phyloP scores from a whole-genome alignment of 2,113 vertebrate genomes.

The Corvus hawaiiensis region DNA sequence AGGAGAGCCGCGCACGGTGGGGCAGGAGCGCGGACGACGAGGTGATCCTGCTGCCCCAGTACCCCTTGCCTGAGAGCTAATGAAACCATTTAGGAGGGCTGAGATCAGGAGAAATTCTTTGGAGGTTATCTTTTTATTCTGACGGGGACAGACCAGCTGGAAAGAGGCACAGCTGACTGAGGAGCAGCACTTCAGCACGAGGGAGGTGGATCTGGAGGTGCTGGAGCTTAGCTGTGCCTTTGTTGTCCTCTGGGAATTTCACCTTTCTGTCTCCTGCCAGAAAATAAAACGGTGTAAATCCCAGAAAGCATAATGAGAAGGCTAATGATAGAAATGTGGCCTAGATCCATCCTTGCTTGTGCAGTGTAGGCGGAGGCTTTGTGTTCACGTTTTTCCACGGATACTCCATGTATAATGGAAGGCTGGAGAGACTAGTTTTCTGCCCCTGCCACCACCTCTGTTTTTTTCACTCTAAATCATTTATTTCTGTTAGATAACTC shows the following conservation, averaged over 20 bases:
- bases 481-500: background rate
- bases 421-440: background rate
- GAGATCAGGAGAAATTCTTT: background rate
- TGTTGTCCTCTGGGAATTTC: background rate
- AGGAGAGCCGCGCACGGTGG: slow-evolving; percentile 24
- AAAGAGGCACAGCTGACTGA: background rate
- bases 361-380: background rate
- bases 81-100: background rate
- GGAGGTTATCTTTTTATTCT: background rate
- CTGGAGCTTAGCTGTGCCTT: background rate
- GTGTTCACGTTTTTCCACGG: background rate
- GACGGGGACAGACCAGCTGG: background rate
- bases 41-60: slow-evolving; percentile 45
- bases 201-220: background rate
- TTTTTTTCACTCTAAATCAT: background rate
- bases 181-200: background rate
- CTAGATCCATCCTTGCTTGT: background rate
- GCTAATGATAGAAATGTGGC: background rate
- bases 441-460: background rate
- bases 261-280: background rate
- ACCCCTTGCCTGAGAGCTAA: background rate
- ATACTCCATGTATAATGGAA: background rate
- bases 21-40: slow-evolving; percentile 66
- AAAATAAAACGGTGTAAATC: background rate
- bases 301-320: background rate